Percentiles rank a stretch among this genome's conserved stretches.
Evolutionary conservation across 2,888 invertebrate genomes (phyloP).

Genomic region (Cryptophagus acutangulus): DNA sequence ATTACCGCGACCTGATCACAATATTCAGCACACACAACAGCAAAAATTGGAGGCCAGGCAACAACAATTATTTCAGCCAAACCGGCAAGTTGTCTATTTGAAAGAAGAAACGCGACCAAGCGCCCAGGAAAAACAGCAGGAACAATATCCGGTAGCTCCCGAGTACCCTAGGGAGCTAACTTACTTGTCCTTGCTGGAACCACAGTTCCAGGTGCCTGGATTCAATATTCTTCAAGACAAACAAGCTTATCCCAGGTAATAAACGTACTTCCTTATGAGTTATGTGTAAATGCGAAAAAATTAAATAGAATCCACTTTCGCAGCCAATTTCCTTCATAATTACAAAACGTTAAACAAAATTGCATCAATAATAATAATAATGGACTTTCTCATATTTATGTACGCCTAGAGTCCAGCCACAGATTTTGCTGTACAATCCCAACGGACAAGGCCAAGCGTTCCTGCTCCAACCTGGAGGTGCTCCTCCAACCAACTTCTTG

Average conservation of each 20-base stretch:
- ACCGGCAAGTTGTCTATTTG: too few relatives aligned
- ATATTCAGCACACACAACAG: too few relatives aligned
- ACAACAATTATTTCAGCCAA: too few relatives aligned
- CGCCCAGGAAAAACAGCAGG: too few relatives aligned
- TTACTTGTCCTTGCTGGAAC: conserved; percentile 18
- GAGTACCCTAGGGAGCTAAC: conserved; percentile 4
- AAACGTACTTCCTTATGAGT: not conserved
- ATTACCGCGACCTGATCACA: too few relatives aligned
- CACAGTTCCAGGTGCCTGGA: conserved; percentile 26
- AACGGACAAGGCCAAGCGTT: conserved; percentile 38
- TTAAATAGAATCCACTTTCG: not conserved
- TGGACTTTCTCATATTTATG: conserved; percentile 2
- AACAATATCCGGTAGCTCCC: conserved; percentile 8
- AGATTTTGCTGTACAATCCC: conserved; percentile 37
- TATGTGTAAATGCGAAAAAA: conserved; percentile 1
- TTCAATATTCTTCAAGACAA: conserved; percentile 19
- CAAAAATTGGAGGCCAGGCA: too few relatives aligned
- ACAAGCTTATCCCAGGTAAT: conserved; percentile 27
- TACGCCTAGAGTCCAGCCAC: conserved; percentile 38
- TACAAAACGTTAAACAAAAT: conserved; percentile 7
- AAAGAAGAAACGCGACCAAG: too few relatives aligned
- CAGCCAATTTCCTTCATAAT: not conserved
- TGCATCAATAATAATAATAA: conserved; percentile 1
- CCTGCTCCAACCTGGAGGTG: conserved; percentile 39
- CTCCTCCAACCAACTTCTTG: conserved; percentile 31